Evolutionary conservation across 2,888 invertebrate genomes (phyloP).

Genomic region (Yponomeuta plumbellus): DNA sequence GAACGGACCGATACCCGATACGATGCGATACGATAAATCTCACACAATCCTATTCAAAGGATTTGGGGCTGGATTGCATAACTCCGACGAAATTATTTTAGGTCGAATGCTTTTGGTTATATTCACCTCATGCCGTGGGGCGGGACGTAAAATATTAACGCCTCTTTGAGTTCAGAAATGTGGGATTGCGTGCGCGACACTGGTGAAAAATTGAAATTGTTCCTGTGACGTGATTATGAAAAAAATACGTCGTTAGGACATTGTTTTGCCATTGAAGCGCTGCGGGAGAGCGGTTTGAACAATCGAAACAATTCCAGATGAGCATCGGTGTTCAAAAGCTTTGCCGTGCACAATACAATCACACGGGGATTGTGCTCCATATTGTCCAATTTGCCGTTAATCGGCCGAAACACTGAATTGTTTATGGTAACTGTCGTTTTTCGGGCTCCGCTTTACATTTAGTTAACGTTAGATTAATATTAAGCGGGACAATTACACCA

Average conservation of each 20-base stretch:
- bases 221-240: background rate
- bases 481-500: background rate
- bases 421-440: background rate
- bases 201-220: background rate
- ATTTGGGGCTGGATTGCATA: background rate
- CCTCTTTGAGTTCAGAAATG: conserved; percentile 1
- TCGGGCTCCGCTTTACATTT: background rate
- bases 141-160: background rate
- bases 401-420: background rate
- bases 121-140: background rate
- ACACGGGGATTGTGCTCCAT: background rate
- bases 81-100: conserved; percentile 3
- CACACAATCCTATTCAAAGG: conserved; percentile 12
- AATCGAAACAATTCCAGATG: background rate
- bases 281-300: background rate
- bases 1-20: background rate
- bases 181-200: background rate
- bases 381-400: conserved; percentile 2
- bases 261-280: background rate
- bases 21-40: conserved; percentile 14
- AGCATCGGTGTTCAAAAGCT: conserved; percentile 3
- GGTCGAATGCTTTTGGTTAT: conserved; percentile 1
- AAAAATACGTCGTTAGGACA: background rate
- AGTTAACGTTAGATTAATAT: background rate
- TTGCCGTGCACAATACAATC: background rate